Evolutionary conservation across 2,113 vertebrate species (phyloP).

Genomic region (Gnathonemus longibarbis): DNA sequence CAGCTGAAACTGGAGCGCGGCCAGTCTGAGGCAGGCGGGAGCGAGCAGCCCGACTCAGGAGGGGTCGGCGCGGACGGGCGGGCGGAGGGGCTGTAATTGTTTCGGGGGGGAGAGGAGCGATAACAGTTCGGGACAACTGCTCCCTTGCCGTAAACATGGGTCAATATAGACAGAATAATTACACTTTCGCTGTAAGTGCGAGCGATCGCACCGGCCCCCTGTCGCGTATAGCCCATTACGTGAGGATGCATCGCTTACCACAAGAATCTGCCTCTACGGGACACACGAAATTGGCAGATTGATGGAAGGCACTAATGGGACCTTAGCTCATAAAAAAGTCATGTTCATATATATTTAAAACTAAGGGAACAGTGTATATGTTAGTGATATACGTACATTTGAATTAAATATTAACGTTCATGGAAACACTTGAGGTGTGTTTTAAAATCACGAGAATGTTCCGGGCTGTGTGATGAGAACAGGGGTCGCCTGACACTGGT

Average conservation of each 20-base stretch:
- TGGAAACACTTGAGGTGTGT: constrained; percentile 2
- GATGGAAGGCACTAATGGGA: not conserved
- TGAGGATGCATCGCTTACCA: not conserved
- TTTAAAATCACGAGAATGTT: not conserved
- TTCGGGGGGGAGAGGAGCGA: not conserved
- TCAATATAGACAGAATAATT: constrained; percentile 20
- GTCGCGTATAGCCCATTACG: not conserved
- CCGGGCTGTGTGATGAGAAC: not conserved
- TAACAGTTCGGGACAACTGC: not conserved
- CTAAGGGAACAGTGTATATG: not conserved
- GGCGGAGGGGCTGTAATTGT: constrained; percentile 9
- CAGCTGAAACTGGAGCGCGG: not conserved
- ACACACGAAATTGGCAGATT: not conserved
- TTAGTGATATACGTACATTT: not conserved
- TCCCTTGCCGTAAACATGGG: constrained; percentile 8
- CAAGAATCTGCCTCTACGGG: not conserved
- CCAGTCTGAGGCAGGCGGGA: not conserved
- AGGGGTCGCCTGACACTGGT: not conserved
- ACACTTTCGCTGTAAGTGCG: not conserved
- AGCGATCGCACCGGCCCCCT: not conserved
- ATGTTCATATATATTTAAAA: constrained; percentile 12
- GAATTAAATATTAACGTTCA: constrained; percentile 11
- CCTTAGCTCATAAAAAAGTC: constrained; percentile 6
- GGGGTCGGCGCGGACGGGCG: not conserved
- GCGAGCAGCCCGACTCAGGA: not conserved